Evolutionary conservation across 2,113 vertebrate species (phyloP), one percentile per base, ranked within the genome.

Genomic region (Climacteris rufus): DNA sequence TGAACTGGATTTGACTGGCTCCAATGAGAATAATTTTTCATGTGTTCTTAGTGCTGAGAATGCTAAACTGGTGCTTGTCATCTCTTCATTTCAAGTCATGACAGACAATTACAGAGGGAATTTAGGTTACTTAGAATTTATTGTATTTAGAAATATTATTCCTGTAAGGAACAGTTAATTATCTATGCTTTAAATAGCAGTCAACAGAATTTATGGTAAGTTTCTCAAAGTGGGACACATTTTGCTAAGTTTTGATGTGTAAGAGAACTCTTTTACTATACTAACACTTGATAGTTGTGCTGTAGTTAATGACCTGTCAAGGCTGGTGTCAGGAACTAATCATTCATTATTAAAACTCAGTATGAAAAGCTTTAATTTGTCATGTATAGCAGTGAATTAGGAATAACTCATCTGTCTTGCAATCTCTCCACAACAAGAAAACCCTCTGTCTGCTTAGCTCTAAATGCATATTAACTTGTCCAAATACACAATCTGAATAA

Each of bases 21-120:
- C 88, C 77, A 25, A 6, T 49, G 78, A 97, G 88, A 88, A 20
- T 89, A 90, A 95, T 97, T 96, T 97, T 96, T 98, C 96, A 89
- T 69, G 12, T 64, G 44, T 87, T 94, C 95, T 76, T 87, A 85
- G 75, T 63, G 85, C 87, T 86, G 85, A 96, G 93, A 95, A 83
- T 87, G 61, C 56, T 94, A 86, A 97, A 96, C 83, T 75, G 28
- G 77, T 92, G 72, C 90, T 93, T 96, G 95, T 96, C 89, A 93
- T 93, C 95, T 80, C 88, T 96, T 95, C 95, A 83, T 96, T 97
- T 96, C 94, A 97, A 97, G 82, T 97, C 92, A 89, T 92, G 86
- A 87, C 71, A 96, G 91, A 96, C 71, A 79, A 89, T 97, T 96
- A 87, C 15, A 80, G 83, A 93, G 81, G 79, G 54, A 83, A 87